phyloP scores from a whole-genome alignment of 2,113 vertebrate species.

The Perognathus longimembris region DNA sequence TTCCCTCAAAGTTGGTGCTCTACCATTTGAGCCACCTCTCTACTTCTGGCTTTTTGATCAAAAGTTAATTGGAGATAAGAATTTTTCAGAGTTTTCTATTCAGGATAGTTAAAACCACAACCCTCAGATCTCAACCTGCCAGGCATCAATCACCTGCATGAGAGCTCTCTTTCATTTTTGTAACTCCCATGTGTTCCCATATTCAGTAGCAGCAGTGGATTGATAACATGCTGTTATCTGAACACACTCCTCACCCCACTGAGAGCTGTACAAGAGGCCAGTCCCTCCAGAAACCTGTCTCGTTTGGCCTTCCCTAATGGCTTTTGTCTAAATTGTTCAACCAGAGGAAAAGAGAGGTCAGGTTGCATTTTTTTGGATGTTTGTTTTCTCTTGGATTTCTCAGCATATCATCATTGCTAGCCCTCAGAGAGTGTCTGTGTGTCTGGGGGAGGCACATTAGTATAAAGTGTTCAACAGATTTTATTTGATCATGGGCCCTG shows the following conservation, averaged over 20 bases:
- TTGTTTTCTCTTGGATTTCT: slow-evolving; percentile 22
- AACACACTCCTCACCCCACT: background rate
- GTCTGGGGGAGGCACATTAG: background rate
- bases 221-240: background rate
- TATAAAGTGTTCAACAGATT: background rate
- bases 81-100: too few relatives aligned
- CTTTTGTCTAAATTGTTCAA: slow-evolving; percentile 17
- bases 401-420: background rate
- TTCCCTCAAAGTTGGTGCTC: too few relatives aligned
- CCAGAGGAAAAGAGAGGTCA: background rate
- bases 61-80: too few relatives aligned
- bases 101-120: too few relatives aligned
- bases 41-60: too few relatives aligned
- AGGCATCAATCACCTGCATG: too few relatives aligned
- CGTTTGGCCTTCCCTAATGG: background rate
- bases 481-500: background rate
- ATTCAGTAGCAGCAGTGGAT: background rate
- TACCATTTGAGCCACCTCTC: too few relatives aligned
- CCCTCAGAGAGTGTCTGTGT: background rate
- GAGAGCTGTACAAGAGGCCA: background rate
- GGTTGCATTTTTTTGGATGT: background rate
- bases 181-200: background rate
- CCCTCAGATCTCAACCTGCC: too few relatives aligned
- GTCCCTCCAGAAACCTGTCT: background rate
- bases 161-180: background rate